Percentiles rank a stretch among this genome's conserved stretches.
These are phyloP conservation scores for Drosophila conformis DNA, from an alignment of 2,888 invertebrate genomes.

Conservation along the genomic window DNA sequence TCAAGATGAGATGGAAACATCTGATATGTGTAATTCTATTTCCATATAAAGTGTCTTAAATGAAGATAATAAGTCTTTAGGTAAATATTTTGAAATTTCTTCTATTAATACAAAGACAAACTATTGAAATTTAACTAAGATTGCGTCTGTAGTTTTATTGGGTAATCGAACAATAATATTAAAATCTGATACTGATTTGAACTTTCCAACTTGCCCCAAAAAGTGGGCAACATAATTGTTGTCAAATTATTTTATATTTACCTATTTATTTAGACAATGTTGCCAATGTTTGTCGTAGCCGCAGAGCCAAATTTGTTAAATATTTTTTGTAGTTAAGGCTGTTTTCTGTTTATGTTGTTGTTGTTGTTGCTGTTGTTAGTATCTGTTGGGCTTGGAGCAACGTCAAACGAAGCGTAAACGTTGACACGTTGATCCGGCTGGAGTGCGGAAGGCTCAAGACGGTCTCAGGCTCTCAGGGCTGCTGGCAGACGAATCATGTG, in stretches of 20 bases:
- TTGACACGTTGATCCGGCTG: conserved; percentile 43
- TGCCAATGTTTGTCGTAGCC: conserved; percentile 42
- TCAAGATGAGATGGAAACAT: neutral
- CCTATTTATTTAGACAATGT: conserved; percentile 63
- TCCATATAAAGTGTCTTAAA: neutral
- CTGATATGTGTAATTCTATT: conserved; percentile 13
- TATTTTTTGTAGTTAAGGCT: conserved; percentile 15
- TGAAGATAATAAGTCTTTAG: neutral
- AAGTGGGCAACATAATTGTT: conserved; percentile 28
- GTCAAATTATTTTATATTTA: conserved; percentile 22
- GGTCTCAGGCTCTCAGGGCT: conserved; percentile 49
- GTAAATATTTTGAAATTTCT: neutral
- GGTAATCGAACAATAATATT: neutral
- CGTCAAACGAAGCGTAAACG: conserved; percentile 38
- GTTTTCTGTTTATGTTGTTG: conserved; percentile 18
- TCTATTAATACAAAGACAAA: neutral
- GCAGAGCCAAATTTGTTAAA: conserved; percentile 14
- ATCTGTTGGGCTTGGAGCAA: conserved; percentile 45
- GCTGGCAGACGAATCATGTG: conserved; percentile 56
- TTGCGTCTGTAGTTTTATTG: neutral
- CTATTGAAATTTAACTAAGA: neutral
- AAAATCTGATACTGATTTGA: neutral
- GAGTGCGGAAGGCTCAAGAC: conserved; percentile 52
- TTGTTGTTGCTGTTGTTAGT: conserved; percentile 29
- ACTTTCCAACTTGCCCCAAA: conserved; percentile 2